A percentile compares a stretch with the other conserved stretches of the same genome.
These are phyloP conservation scores for Theristicus caerulescens DNA, from an alignment of 2,113 vertebrate genomes.

Conservation along the genomic window DNA sequence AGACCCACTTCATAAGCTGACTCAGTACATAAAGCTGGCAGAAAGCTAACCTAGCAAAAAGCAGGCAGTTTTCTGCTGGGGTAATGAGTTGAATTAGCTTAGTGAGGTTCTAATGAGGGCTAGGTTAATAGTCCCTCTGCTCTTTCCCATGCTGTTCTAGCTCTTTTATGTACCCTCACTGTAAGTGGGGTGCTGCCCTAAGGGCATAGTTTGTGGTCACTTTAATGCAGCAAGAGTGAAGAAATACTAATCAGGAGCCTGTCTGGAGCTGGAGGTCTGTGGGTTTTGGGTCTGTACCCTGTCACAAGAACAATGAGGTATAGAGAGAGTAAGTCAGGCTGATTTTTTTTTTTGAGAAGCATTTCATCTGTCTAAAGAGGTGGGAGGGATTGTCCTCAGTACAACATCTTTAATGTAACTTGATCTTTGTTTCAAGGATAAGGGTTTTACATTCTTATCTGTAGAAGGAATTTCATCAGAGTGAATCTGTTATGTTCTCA, in stretches of 20 bases:
- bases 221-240: background rate
- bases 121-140: conserved; percentile 2
- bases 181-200: background rate
- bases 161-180: background rate
- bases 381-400: background rate
- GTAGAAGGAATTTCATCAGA: background rate
- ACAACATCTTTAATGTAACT: background rate
- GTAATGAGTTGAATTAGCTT: conserved; percentile 6
- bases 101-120: background rate
- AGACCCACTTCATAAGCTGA: background rate
- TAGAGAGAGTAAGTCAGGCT: background rate
- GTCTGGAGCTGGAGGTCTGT: background rate
- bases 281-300: background rate
- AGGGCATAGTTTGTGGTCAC: background rate
- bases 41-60: conserved; percentile 36
- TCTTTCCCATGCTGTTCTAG: background rate
- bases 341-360: background rate
- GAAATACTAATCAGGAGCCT: background rate
- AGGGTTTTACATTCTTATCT: background rate
- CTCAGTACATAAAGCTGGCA: background rate
- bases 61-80: background rate
- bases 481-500: background rate
- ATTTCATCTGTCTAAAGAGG: background rate
- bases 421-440: background rate
- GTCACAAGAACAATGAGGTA: background rate